Percentiles rank a stretch among this genome's conserved stretches.
These are phyloP conservation scores for Rugalucina vietnamica DNA, from an alignment of 2,888 invertebrate genomes.

Conservation along the genomic window DNA sequence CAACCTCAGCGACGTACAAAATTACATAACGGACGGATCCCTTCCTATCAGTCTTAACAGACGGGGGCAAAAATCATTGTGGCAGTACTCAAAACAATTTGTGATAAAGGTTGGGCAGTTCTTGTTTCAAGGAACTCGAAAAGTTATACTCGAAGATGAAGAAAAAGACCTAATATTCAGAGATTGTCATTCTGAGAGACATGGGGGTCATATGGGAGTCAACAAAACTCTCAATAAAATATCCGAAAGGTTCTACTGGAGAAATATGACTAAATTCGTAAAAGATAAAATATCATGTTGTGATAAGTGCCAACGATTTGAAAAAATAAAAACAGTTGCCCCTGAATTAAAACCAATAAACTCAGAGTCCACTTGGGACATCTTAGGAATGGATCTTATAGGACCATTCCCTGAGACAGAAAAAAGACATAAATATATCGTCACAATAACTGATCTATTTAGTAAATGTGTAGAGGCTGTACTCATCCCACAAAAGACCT, in stretches of 20 bases:
- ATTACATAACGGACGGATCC: no score
- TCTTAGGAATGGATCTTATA: background rate
- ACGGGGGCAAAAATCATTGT: no score
- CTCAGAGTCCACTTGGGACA: background rate
- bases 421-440: background rate
- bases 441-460: background rate
- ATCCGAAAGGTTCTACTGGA: background rate
- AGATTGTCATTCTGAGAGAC: no score
- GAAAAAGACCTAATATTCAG: no score
- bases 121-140: no score
- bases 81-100: no score
- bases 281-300: background rate
- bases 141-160: no score
- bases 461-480: constrained; percentile 4
- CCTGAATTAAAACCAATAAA: background rate
- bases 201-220: no score
- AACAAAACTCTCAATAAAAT: no score
- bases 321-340: constrained; percentile 14
- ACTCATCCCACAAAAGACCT: background rate
- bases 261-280: background rate
- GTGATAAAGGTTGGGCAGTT: no score
- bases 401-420: background rate
- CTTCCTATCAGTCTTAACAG: no score
- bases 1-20: no score
- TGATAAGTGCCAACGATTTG: constrained; percentile 10